Evolutionary conservation across 1,140 invertebrate species (phyloP).

Genomic region (Papilio glaucus): DNA sequence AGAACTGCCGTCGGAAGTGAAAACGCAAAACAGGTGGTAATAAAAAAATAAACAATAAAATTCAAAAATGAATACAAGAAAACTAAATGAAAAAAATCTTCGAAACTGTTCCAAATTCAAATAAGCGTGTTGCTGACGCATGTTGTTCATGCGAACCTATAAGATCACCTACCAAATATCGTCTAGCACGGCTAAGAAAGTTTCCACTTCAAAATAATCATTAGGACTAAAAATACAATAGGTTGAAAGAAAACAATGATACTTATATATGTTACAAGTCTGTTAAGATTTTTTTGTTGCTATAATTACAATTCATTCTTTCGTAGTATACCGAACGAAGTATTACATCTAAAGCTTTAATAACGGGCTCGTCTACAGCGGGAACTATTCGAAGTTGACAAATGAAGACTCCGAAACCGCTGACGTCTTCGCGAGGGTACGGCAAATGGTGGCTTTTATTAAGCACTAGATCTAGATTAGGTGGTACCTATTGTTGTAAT

Average conservation of each 20-base stretch:
- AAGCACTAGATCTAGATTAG: constrained; percentile 24
- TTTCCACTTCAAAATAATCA: too few species aligned
- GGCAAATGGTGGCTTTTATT: neutral
- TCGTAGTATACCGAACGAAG: neutral
- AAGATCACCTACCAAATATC: too few species aligned
- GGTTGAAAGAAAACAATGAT: neutral
- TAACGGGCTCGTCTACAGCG: constrained; percentile 12
- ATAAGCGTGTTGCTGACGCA: too few species aligned
- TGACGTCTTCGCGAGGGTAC: constrained; percentile 30
- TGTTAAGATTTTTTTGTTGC: neutral
- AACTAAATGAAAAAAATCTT: too few species aligned
- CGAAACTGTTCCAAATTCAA: too few species aligned
- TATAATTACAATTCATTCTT: constrained; percentile 6
- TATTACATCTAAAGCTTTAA: constrained; percentile 21
- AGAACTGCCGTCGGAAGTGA: too few species aligned
- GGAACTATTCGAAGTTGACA: constrained; percentile 35
- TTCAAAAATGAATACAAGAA: too few species aligned
- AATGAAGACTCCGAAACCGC: constrained; percentile 35
- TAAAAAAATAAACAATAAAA: too few species aligned
- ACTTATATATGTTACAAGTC: neutral
- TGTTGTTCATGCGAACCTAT: too few species aligned
- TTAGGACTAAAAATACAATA: too few species aligned
- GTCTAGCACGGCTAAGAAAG: too few species aligned
- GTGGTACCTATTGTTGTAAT: neutral
- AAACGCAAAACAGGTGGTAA: too few species aligned